Evolutionary conservation across 2,888 invertebrate genomes (phyloP).

Genomic region (Pediacus dermestoides): DNA sequence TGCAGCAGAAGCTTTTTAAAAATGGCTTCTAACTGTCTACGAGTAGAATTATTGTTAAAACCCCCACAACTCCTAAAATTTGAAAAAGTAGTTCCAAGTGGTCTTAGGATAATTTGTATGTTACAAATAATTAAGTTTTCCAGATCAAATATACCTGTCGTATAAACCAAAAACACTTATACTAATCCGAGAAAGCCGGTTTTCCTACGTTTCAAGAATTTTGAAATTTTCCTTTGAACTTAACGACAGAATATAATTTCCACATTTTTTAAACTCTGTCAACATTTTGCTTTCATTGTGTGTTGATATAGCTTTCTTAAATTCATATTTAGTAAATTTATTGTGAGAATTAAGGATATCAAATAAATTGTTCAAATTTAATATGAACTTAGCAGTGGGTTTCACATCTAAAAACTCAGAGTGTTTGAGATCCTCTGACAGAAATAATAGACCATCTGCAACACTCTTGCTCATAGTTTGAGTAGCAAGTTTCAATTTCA

Average conservation of each 20-base stretch:
- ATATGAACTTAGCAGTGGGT: slow-evolving; percentile 10
- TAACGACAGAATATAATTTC: slow-evolving; percentile 11
- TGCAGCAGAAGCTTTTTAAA: slow-evolving; percentile 3
- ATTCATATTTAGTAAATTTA: slow-evolving; percentile 9
- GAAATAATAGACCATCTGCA: slow-evolving; percentile 11
- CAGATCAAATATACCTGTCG: no score
- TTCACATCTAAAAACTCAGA: slow-evolving; percentile 11
- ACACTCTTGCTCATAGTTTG: slow-evolving; percentile 24
- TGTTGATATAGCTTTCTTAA: slow-evolving; percentile 11
- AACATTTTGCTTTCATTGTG: slow-evolving; percentile 2
- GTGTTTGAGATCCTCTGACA: slow-evolving; percentile 9
- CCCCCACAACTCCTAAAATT: slow-evolving; percentile 2
- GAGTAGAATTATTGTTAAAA: slow-evolving; percentile 3
- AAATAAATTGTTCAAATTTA: slow-evolving; percentile 13
- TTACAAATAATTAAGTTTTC: no score
- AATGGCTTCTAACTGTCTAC: slow-evolving; percentile 1
- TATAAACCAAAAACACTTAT: no score
- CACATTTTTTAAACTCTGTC: slow-evolving; percentile 4
- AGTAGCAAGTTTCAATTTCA: slow-evolving; percentile 27
- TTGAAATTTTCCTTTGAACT: no score
- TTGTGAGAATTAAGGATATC: slow-evolving; percentile 16
- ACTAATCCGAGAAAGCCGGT: no score
- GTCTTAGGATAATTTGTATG: slow-evolving; percentile 1
- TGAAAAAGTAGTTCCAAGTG: background rate
- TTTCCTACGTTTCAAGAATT: no score